A percentile compares a stretch with the other conserved stretches of the same genome.
These are phyloP conservation scores for Ostrea denselamellosa DNA, from an alignment of 1,140 invertebrate genomes.

Conservation along the genomic window DNA sequence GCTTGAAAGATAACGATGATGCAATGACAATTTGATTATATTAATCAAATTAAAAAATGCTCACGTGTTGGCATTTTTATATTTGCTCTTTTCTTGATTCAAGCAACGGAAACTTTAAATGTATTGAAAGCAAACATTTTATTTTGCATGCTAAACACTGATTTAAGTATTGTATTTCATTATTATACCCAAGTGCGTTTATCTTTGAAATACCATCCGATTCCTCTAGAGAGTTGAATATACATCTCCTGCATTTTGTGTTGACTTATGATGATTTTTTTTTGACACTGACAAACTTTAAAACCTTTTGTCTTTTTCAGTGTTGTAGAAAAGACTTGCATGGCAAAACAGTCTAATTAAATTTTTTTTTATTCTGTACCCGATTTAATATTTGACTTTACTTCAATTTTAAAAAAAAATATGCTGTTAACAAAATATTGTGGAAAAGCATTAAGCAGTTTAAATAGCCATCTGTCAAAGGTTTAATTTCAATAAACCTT, in stretches of 20 bases:
- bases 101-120: background rate
- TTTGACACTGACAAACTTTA: background rate
- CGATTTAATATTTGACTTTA: background rate
- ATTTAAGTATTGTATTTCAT: background rate
- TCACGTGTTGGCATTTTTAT: background rate
- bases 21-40: conserved; percentile 53
- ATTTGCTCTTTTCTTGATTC: background rate
- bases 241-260: background rate
- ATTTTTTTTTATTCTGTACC: background rate
- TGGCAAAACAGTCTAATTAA: background rate
- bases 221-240: background rate
- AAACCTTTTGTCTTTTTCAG: background rate
- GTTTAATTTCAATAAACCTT: background rate
- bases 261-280: background rate
- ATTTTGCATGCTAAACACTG: background rate
- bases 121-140: background rate
- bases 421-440: background rate
- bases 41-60: background rate
- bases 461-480: background rate
- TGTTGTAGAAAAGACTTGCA: background rate
- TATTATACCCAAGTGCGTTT: too few relatives aligned
- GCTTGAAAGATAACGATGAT: conserved; percentile 44
- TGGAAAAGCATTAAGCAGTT: background rate
- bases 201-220: background rate
- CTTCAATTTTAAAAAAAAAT: background rate